Evolutionary conservation across 1,140 invertebrate genomes (phyloP).

Genomic region (Philotrypesis tridentata): DNA sequence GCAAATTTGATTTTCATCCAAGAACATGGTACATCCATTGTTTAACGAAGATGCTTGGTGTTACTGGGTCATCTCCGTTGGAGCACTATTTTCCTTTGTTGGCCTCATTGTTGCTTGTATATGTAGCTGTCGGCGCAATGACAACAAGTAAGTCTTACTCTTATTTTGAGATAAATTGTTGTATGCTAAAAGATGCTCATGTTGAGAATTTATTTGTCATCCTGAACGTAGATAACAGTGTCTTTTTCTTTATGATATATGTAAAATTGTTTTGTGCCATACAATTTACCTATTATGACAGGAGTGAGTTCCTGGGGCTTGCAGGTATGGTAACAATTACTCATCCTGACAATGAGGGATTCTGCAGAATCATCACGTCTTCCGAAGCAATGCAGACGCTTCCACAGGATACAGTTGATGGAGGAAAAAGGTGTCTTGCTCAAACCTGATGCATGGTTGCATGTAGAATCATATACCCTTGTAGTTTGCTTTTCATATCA

Average conservation of each 20-base stretch:
- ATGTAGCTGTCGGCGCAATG: conserved; percentile 68
- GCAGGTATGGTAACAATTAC: conserved; percentile 72
- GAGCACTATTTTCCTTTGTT: conserved; percentile 66
- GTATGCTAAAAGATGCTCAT: background rate
- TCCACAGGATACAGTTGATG: conserved; percentile 65
- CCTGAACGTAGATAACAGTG: background rate
- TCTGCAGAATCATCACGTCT: conserved; percentile 62
- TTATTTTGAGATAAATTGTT: background rate
- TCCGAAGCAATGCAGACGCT: conserved; percentile 62
- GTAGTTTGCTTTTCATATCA: background rate
- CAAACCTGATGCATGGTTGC: conserved; percentile 59
- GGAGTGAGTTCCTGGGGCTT: conserved; percentile 72
- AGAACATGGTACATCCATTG: conserved; percentile 59
- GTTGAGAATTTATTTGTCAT: background rate
- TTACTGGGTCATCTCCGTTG: conserved; percentile 68
- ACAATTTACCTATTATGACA: conserved; percentile 56
- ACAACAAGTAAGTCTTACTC: conserved; percentile 64
- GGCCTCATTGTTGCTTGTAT: conserved; percentile 69
- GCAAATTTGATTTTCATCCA: conserved; percentile 23
- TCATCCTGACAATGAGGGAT: conserved; percentile 68
- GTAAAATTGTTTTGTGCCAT: background rate
- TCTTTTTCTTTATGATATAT: background rate
- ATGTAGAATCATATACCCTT: conserved; percentile 48
- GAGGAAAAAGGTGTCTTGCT: conserved; percentile 69
- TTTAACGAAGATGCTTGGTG: conserved; percentile 63